Evolutionary conservation across 1,140 invertebrate genomes (phyloP).

Genomic region (Drosophila watanabei): DNA sequence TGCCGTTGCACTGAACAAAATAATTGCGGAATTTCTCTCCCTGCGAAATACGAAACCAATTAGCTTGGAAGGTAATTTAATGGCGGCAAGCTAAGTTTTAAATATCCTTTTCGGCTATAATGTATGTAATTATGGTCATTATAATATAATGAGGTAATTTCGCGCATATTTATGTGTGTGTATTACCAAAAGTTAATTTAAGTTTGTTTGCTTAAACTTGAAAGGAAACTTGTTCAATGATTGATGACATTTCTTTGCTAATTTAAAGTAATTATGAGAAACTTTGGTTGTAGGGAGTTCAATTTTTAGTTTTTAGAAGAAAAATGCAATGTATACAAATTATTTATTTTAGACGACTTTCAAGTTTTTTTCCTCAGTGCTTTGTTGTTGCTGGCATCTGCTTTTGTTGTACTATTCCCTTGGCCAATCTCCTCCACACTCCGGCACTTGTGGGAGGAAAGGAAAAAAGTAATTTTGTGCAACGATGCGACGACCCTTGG

Average conservation of each 20-base stretch:
- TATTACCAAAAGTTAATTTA: background rate
- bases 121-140: background rate
- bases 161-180: background rate
- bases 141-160: slow-evolving; percentile 21
- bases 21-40: background rate
- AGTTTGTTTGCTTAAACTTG: background rate
- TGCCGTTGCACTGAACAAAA: slow-evolving; percentile 32
- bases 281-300: background rate
- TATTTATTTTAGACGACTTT: background rate
- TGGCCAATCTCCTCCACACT: slow-evolving; percentile 12
- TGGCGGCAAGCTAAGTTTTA: slow-evolving; percentile 2
- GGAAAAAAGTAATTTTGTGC: slow-evolving; percentile 78
- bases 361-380: background rate
- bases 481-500: slow-evolving; percentile 78
- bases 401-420: slow-evolving; percentile 20
- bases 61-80: background rate
- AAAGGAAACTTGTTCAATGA: background rate
- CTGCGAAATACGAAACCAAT: slow-evolving; percentile 9
- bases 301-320: background rate
- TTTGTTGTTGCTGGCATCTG: slow-evolving; percentile 2
- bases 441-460: slow-evolving; percentile 22
- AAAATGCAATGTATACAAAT: background rate
- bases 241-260: background rate
- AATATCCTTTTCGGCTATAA: slow-evolving; percentile 17
- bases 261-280: too few relatives aligned